A percentile compares a stretch with the other conserved stretches of the same genome.
Evolutionary conservation across 1,140 invertebrate genomes (phyloP).

Genomic region (Drosophila athabasca): DNA sequence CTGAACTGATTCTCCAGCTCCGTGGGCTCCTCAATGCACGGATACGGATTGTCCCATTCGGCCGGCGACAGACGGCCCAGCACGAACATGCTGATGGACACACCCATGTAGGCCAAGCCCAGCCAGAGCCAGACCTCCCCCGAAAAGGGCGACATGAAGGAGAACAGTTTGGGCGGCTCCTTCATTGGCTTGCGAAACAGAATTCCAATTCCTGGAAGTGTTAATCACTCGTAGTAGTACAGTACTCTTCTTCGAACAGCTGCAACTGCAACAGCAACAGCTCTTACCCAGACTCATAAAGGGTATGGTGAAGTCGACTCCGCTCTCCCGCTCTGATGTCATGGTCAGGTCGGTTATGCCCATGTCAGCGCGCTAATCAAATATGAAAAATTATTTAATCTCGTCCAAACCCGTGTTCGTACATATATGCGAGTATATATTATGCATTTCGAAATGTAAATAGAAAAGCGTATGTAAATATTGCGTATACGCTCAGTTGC

Average conservation of each 20-base stretch:
- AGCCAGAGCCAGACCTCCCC: conserved; percentile 92
- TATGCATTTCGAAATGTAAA: conserved; percentile 22
- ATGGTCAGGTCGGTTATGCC: conserved; percentile 96
- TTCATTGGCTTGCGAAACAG: conserved; percentile 89
- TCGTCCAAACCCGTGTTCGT: no score
- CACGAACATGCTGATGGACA: conserved; percentile 89
- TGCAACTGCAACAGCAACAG: conserved; percentile 1
- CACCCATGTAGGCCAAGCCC: conserved; percentile 88
- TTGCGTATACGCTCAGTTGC: conserved; percentile 34
- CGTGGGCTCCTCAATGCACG: conserved; percentile 88
- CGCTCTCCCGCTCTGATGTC: conserved; percentile 91
- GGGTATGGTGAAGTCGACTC: conserved; percentile 95
- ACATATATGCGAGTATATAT: background rate
- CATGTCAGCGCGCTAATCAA: conserved; percentile 90
- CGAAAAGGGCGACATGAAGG: conserved; percentile 92
- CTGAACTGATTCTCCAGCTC: conserved; percentile 89
- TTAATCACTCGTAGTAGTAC: background rate
- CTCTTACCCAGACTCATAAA: conserved; percentile 93
- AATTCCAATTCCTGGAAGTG: conserved; percentile 88
- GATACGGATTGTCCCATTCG: conserved; percentile 91
- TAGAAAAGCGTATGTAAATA: conserved; percentile 44
- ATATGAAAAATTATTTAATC: conserved; percentile 26
- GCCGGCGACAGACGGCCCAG: conserved; percentile 89
- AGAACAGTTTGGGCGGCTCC: conserved; percentile 90
- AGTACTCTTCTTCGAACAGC: background rate